phyloP scores from a whole-genome alignment of 2,113 vertebrate species.

The Neoarius graeffei region DNA sequence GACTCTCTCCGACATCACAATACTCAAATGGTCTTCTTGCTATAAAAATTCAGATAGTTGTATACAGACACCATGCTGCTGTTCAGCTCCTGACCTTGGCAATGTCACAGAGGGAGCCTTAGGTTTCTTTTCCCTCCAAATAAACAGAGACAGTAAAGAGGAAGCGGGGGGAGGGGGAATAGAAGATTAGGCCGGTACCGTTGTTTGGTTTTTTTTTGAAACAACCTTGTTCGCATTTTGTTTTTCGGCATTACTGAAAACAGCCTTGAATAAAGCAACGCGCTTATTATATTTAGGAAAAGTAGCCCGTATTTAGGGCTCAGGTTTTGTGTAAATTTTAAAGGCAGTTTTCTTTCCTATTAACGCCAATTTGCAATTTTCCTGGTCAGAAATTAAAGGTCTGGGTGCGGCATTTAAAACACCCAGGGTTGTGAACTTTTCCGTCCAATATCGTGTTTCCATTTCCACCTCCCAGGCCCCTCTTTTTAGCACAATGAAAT shows the following conservation, averaged over 20 bases:
- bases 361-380: constrained; percentile 6
- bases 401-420: background rate
- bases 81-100: constrained; percentile 26
- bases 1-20: background rate
- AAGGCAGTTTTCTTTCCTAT: background rate
- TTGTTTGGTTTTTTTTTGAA: background rate
- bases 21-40: constrained; percentile 1
- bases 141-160: background rate
- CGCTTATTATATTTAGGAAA: background rate
- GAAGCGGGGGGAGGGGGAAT: background rate
- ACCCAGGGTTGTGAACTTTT: background rate
- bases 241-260: background rate
- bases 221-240: background rate
- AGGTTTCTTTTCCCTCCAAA: background rate
- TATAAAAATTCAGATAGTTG: background rate
- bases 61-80: background rate
- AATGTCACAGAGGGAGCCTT: background rate
- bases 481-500: background rate
- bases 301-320: no score
- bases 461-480: background rate
- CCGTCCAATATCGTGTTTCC: background rate
- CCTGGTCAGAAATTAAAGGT: background rate
- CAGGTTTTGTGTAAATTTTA: background rate
- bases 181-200: background rate
- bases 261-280: background rate